Conservation (phyloP, 2,888 invertebrate species). For the Rhabditophanes sp. region DNA sequence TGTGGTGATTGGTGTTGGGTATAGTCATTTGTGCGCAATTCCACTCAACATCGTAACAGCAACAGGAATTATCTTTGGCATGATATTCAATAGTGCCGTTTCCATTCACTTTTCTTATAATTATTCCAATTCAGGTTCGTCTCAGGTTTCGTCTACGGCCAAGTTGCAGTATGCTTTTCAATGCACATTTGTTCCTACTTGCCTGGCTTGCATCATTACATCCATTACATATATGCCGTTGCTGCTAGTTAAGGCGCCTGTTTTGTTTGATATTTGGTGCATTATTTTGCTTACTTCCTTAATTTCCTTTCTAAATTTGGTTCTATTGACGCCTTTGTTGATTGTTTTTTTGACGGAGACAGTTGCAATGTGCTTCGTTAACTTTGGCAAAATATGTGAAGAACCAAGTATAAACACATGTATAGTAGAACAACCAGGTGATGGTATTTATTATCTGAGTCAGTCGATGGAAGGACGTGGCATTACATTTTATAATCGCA, state of each 20-base stretch:
- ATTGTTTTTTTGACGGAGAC: slow-evolving; percentile 29
- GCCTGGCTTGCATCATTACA: slow-evolving; percentile 19
- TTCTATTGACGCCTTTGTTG: slow-evolving; percentile 8
- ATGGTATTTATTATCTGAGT: slow-evolving; percentile 19
- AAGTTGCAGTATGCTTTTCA: slow-evolving; percentile 41
- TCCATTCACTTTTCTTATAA: slow-evolving; percentile 34
- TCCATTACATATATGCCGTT: slow-evolving; percentile 22
- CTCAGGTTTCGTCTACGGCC: slow-evolving; percentile 18
- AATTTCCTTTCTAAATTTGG: slow-evolving; percentile 3
- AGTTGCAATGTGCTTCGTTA: slow-evolving; percentile 12
- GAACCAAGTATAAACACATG: slow-evolving; percentile 12
- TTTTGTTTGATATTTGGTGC: slow-evolving; percentile 25
- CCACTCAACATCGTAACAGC: slow-evolving; percentile 37
- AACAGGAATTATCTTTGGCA: slow-evolving; percentile 18
- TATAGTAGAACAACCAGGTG: slow-evolving; percentile 16
- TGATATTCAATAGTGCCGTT: slow-evolving; percentile 25
- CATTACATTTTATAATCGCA: slow-evolving; percentile 8
- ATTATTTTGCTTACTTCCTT: slow-evolving; percentile 5
- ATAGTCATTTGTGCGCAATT: slow-evolving; percentile 20
- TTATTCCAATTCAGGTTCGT: slow-evolving; percentile 9
- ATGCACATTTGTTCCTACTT: too few species aligned
- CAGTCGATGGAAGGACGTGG: too few species aligned
- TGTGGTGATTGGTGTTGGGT: slow-evolving; percentile 11
- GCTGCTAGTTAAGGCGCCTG: slow-evolving; percentile 22
- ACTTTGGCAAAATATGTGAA: slow-evolving; percentile 10